phyloP scores from a whole-genome alignment of 2,113 vertebrate species.

The Turdus rufiventris region DNA sequence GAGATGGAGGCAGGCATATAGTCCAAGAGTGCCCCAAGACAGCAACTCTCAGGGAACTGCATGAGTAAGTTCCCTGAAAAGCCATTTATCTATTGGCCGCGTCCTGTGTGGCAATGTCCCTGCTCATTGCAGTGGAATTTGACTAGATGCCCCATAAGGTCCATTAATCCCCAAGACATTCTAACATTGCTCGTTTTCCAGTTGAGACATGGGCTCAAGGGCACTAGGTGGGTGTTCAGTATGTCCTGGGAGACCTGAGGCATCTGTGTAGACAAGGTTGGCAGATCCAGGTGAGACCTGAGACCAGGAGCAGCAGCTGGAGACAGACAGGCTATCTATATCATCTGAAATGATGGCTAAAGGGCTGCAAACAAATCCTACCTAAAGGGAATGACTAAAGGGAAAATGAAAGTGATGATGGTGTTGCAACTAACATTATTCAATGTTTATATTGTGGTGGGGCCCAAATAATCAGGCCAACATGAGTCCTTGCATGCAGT shows the following conservation, averaged over 20 bases:
- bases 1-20: background rate
- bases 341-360: background rate
- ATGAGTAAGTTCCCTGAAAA: background rate
- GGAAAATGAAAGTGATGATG: background rate
- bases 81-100: background rate
- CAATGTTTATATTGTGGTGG: background rate
- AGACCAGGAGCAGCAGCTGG: background rate
- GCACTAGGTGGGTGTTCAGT: background rate
- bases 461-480: background rate
- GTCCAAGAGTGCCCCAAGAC: background rate
- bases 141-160: background rate
- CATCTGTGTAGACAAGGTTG: background rate
- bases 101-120: background rate
- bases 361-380: background rate
- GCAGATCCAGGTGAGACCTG: background rate
- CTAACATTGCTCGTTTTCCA: background rate
- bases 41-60: background rate
- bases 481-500: background rate
- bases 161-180: background rate
- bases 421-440: background rate
- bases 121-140: background rate
- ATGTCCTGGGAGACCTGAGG: background rate
- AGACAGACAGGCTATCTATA: fast-evolving
- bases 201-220: background rate
- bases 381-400: background rate